Conservation (phyloP, 2,113 vertebrate genomes). For the Sorex fumeus region DNA sequence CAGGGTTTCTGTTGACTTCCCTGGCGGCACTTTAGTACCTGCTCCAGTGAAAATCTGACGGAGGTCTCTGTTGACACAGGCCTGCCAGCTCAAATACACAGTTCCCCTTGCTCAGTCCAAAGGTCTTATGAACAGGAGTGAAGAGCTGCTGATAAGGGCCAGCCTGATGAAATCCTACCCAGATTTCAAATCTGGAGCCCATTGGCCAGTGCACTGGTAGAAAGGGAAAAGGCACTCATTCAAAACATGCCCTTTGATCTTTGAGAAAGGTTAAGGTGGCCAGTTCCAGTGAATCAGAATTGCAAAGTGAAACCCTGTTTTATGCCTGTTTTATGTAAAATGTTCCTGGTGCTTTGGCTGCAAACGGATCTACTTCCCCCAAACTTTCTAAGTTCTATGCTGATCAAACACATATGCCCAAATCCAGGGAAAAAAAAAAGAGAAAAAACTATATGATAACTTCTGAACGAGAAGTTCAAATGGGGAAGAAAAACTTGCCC, state of each 20-base stretch:
- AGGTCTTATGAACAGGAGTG: conserved; percentile 68
- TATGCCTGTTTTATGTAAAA: too few species aligned
- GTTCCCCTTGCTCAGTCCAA: conserved; percentile 65
- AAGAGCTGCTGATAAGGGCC: conserved; percentile 74
- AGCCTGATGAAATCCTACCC: background rate
- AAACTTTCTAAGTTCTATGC: background rate
- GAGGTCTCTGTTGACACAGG: conserved; percentile 64
- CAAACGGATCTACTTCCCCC: background rate
- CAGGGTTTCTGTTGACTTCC: background rate
- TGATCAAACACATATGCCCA: background rate
- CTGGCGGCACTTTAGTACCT: background rate
- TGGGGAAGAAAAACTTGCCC: conserved; percentile 50
- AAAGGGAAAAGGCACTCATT: background rate
- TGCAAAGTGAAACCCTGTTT: conserved; percentile 53
- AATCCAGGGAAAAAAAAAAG: background rate
- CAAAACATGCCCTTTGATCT: conserved; percentile 53
- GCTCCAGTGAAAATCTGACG: background rate
- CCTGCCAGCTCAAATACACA: conserved; percentile 40
- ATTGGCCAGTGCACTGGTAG: background rate
- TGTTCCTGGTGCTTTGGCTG: background rate
- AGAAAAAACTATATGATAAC: conserved; percentile 55
- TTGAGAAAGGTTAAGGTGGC: background rate
- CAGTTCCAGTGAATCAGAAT: conserved; percentile 5
- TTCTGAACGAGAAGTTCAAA: conserved; percentile 39
- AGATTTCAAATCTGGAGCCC: background rate